Percentiles rank a stretch among this genome's conserved stretches.
Conservation (phyloP, 2,797 vertebrate genomes). For the Centropyge bicolor region DNA sequence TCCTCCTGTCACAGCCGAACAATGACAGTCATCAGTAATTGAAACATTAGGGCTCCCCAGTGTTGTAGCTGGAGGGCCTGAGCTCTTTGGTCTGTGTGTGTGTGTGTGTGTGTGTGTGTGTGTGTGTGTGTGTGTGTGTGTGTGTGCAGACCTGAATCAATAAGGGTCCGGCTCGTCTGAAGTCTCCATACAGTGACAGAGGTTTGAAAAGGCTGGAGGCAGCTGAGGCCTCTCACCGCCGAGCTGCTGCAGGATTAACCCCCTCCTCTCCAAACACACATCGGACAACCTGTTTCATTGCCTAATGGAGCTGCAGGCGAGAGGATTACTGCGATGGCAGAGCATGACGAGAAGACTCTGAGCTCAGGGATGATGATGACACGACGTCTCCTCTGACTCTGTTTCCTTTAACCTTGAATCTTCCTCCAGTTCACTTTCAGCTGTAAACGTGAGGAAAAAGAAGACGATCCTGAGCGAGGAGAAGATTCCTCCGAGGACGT, state of each 20-base stretch:
- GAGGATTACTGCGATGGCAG: constrained; percentile 64
- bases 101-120: constrained; percentile 35
- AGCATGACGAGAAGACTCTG: constrained; percentile 61
- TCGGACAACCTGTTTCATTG: constrained; percentile 56
- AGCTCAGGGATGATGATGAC: constrained; percentile 54
- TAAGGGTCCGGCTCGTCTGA: constrained; percentile 72
- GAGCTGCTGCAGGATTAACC: constrained; percentile 51
- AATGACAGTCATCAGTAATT: constrained; percentile 70
- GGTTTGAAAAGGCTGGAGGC: constrained; percentile 60
- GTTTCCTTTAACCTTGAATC: constrained; percentile 25
- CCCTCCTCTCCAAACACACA: constrained; percentile 45
- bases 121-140: constrained; percentile 31
- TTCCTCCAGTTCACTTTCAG: not conserved
- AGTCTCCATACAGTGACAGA: constrained; percentile 64
- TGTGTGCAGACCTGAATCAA: constrained; percentile 65
- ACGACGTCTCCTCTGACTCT: constrained; percentile 16
- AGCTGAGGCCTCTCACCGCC: constrained; percentile 67
- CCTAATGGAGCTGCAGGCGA: constrained; percentile 67
- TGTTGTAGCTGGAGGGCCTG: constrained; percentile 55
- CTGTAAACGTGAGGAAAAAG: not conserved
- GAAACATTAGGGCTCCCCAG: constrained; percentile 66
- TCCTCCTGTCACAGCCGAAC: constrained; percentile 35
- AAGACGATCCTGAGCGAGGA: not conserved
- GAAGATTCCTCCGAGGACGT: constrained; percentile 18
- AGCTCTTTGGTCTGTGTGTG: constrained; percentile 30